Percentiles rank a stretch among this genome's conserved stretches.
Conservation (phyloP, 2,113 vertebrate genomes). For the Bucco capensis region DNA sequence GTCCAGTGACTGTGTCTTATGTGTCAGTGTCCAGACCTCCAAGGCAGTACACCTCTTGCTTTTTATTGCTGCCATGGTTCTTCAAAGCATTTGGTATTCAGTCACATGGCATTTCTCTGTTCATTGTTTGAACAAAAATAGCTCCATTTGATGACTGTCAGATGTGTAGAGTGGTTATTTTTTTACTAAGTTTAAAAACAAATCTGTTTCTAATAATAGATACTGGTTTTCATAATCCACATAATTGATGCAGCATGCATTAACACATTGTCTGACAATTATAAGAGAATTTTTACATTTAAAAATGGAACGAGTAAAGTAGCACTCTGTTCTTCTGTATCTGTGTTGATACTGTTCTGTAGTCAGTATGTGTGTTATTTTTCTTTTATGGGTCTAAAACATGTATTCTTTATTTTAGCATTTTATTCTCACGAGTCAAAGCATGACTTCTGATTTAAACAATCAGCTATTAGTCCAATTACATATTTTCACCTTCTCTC, state of each 20-base stretch:
- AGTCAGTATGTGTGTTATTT: background rate
- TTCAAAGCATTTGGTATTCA: constrained; percentile 36
- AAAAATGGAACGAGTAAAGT: background rate
- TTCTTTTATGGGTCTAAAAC: background rate
- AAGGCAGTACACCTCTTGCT: background rate
- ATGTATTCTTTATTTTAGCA: background rate
- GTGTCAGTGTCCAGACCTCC: background rate
- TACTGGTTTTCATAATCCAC: background rate
- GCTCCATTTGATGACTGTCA: constrained; percentile 41
- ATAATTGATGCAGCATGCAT: background rate
- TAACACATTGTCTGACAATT: background rate
- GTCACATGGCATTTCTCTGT: constrained; percentile 36
- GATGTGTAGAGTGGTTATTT: constrained; percentile 40
- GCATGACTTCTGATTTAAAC: background rate
- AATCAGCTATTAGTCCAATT: background rate
- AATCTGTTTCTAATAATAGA: constrained; percentile 44
- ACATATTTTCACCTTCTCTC: background rate
- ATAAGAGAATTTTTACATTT: background rate
- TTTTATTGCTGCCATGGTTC: constrained; percentile 30
- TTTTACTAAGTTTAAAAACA: constrained; percentile 14
- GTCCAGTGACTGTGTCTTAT: background rate
- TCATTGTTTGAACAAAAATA: constrained; percentile 46
- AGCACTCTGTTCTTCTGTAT: background rate
- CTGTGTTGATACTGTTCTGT: background rate
- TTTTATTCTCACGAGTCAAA: background rate